Evolutionary conservation across 2,113 vertebrate genomes (phyloP).

Genomic region (Malaclemys terrapin): DNA sequence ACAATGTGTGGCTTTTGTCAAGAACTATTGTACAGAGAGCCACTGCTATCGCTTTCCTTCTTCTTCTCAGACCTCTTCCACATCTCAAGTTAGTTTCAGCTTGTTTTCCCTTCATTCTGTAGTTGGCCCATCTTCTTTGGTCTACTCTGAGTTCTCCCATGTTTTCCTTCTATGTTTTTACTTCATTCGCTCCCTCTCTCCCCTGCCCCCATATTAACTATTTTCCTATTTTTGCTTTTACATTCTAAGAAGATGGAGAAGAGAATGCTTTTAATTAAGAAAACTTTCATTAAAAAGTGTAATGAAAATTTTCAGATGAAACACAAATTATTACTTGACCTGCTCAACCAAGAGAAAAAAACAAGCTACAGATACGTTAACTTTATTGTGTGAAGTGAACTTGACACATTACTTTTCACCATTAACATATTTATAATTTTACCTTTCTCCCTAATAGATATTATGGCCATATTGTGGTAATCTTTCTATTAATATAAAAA

Average conservation of each 20-base stretch:
- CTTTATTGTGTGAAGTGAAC: neutral
- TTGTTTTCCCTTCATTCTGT: neutral
- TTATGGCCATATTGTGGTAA: neutral
- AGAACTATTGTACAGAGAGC: neutral
- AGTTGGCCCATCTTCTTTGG: neutral
- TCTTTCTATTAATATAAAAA: neutral
- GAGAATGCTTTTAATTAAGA: neutral
- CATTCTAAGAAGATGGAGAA: neutral
- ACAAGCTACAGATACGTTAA: neutral
- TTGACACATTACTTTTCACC: neutral
- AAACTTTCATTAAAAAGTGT: neutral
- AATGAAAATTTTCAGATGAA: neutral
- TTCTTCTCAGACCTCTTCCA: neutral
- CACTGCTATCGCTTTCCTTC: neutral
- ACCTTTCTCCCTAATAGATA: neutral
- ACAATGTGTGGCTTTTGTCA: neutral
- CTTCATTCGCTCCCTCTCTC: neutral
- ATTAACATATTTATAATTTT: neutral
- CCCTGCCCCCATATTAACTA: neutral
- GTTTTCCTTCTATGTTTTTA: neutral
- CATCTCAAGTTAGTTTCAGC: neutral
- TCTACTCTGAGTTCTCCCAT: neutral
- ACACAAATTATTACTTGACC: neutral
- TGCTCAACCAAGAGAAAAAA: neutral
- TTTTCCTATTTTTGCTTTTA: neutral